A percentile compares a stretch with the other conserved stretches of the same genome.
phyloP scores from a whole-genome alignment of 2,113 vertebrate genomes.

The Macquaria ambigua region DNA sequence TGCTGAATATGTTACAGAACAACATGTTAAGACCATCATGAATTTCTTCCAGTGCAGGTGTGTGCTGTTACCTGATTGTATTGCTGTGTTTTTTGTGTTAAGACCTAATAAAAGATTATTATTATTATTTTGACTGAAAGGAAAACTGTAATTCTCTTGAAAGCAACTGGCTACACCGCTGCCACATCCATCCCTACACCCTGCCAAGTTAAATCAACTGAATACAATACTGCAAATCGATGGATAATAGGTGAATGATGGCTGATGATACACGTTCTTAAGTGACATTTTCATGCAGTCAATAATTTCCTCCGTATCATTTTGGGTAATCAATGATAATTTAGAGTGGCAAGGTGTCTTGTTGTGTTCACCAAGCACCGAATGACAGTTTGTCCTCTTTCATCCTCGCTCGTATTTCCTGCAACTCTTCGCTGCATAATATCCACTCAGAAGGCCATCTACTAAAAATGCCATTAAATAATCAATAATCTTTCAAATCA shows the following conservation, averaged over 20 bases:
- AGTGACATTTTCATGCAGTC: constrained; percentile 55
- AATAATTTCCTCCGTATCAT: constrained; percentile 53
- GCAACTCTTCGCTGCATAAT: constrained; percentile 9
- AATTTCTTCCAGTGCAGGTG: neutral
- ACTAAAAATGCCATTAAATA: constrained; percentile 54
- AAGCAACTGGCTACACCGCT: neutral
- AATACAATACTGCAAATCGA: constrained; percentile 51
- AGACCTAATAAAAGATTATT: neutral
- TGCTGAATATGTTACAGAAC: neutral
- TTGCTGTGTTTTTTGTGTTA: neutral
- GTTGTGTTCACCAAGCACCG: constrained; percentile 40
- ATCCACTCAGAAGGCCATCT: constrained; percentile 10
- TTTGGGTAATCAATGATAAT: constrained; percentile 57
- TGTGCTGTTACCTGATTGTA: too few species aligned
- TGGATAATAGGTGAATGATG: constrained; percentile 56
- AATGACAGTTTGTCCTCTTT: constrained; percentile 58
- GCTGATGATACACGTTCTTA: constrained; percentile 45
- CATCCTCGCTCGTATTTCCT: constrained; percentile 28
- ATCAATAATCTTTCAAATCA: constrained; percentile 55
- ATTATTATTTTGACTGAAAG: neutral
- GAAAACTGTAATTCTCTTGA: neutral
- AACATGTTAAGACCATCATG: neutral
- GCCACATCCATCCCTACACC: neutral
- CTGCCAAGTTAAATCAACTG: constrained; percentile 52
- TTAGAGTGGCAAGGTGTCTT: constrained; percentile 62